Base-by-base conservation (phyloP, 2,797 vertebrate species). In the Poeciliopsis paucimaculata region DNA sequence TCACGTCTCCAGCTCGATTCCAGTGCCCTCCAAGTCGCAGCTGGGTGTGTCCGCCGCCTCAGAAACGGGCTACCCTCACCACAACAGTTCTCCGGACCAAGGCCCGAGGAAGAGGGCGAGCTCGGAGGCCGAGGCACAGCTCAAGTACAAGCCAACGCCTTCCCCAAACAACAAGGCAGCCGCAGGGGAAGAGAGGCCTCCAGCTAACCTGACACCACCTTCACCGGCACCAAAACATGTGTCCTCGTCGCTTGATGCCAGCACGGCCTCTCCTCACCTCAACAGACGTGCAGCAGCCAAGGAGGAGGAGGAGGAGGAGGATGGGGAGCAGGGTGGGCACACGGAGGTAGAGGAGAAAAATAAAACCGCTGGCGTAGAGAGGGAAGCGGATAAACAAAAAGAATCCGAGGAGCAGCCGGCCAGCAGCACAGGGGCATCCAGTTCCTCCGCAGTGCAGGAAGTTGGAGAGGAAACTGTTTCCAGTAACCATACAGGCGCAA, bases 11-110 rank as follows among this genome's bases (percentile, higher is more conserved):
- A 97, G 95, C 77, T 96, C 98, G 47, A 98, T 98, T 89, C 97
- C 97, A 0, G 98, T 98, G 83, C 97, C 98, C 68, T 90, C 95
- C 91, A 98, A 97, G 93, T 91, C 94, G 60, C 97, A 97, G 82
- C 95, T 96, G 73, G 92, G 95, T 0, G 90, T 95, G n/a, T 96
- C 96, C 1, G 89, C 92, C 23, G 91, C 93, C 51, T 90, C 95
- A 1, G 97, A 97, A 76, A 31, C 93, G 0, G 93, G 93, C 75
- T 95, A 93, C 81, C 95, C 96, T 1, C 78, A 89, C 53, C 94
- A 91, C 78, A 93, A 93, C 83, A 95, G 96, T 80, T 98, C 97
- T 75, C 97, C 98, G 0, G 98, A 98, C 80, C 95, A 93, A 91
- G 96, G 96, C 83, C 93, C 92, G 82, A 96, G 97, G 71, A 98